Evolutionary conservation across 2,113 vertebrate species (phyloP), one percentile per base, ranked within the genome.

Genomic region (Aptenodytes patagonicus): DNA sequence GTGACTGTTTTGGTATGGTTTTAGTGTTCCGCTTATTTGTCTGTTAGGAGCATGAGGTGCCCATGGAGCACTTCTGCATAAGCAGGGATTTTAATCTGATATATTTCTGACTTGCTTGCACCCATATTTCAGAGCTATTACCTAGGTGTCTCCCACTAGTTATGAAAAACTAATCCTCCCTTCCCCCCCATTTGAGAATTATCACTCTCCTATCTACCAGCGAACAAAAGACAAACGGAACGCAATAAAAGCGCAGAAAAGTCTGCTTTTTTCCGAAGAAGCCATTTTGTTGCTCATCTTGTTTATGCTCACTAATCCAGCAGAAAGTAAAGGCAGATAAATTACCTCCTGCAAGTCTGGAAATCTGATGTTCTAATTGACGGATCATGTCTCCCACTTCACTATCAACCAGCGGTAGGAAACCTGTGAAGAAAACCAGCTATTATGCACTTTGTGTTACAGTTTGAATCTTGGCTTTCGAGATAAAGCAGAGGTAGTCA

Each of bases 291-390:
- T 64, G 29, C 24, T 71, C 22, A 9, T 24, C 11, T 29, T 24
- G 3, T 60, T 68, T 54, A 72, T 40, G 13, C 20, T 19, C 11
- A 22, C 21, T 28, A 60, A 75, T 28, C 28, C 29, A 49, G 21
- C 28, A 87, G 52, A 87, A 93, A 71, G 19, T 32, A 90, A 87
- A 90, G 29, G 28, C 34, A 88, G 28, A 60, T 46, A 77, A 73
- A 66, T 90, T 92, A 95, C 93, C 95, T 93, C 71, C 64, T 94
- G 96, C 90, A 26, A 95, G 92, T 19, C 80, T 91, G 78, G 85
- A 80, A 84, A 96, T 75, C 15, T 7, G 51, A 46, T 68, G 4
- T 34, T 76, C 32, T 16, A 95, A 29, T 0, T 77, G 77, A 11
- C 0, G 13, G n/a, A 32, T 5, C 7, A 3, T 0, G 0, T 76